Evolutionary conservation across 35 echinoderm and acorn worm genomes (phyloP).

Genomic region (Apostichopus californicus): DNA sequence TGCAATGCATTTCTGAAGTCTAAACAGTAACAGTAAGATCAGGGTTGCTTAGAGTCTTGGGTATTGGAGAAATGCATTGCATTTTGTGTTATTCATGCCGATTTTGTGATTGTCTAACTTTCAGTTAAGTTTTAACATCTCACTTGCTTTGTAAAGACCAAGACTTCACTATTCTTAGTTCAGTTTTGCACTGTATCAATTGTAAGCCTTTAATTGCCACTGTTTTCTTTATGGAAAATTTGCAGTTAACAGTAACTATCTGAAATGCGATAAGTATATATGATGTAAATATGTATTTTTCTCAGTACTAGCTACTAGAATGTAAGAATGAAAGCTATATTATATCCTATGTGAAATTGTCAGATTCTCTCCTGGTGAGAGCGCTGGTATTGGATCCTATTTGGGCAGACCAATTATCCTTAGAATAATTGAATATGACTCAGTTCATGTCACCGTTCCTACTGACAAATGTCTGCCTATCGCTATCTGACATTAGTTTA

Average conservation of each 20-base stretch:
- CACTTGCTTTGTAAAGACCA: background rate
- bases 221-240: background rate
- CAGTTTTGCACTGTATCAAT: background rate
- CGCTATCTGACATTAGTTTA: too few species aligned
- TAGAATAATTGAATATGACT: too few species aligned
- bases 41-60: too few species aligned
- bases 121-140: background rate
- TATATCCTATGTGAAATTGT: background rate
- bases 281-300: conserved; percentile 31
- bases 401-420: too few species aligned
- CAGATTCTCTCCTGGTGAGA: background rate
- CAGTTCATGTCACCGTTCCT: too few species aligned
- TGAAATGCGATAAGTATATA: conserved; percentile 15
- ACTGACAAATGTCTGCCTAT: too few species aligned
- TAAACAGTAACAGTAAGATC: too few species aligned
- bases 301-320: conserved; percentile 9
- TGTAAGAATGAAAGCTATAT: background rate
- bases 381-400: too few species aligned
- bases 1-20: too few species aligned
- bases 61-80: too few species aligned
- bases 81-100: too few species aligned
- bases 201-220: background rate
- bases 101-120: too few species aligned
- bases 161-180: background rate
- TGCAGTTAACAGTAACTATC: conserved; percentile 43